Percentiles rank a stretch among this genome's conserved stretches.
phyloP scores from a whole-genome alignment of 2,888 invertebrate species.

The Lysandra coridon region DNA sequence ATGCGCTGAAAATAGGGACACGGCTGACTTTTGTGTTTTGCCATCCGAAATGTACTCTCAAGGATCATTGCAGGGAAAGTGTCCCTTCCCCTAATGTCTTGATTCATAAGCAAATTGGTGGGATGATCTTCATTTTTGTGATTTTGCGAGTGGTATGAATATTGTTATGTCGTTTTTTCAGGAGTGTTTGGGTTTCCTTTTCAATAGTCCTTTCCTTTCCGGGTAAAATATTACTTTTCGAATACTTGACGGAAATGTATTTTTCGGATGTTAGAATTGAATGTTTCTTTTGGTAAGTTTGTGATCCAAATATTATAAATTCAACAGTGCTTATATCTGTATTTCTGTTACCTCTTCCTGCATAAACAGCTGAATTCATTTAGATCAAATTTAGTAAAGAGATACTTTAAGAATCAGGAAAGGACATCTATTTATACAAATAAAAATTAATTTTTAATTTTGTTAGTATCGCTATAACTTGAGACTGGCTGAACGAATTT shows the following conservation, averaged over 20 bases:
- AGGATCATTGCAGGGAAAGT: conserved; percentile 61
- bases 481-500: too few species aligned
- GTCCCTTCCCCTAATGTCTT: conserved; percentile 58
- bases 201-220: background rate
- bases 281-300: background rate
- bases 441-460: too few species aligned
- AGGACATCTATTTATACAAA: too few species aligned
- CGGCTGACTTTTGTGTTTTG: conserved; percentile 66
- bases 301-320: background rate
- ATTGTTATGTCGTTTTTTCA: conserved; percentile 7
- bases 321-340: background rate
- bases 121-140: conserved; percentile 49
- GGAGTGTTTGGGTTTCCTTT: conserved; percentile 3
- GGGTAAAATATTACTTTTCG: background rate
- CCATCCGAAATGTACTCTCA: conserved; percentile 75
- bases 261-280: background rate
- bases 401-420: too few species aligned
- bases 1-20: conserved; percentile 66
- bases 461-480: too few species aligned
- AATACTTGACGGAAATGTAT: background rate
- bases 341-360: background rate
- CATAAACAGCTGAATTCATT: background rate
- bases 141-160: conserved; percentile 22
- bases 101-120: conserved; percentile 78
- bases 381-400: background rate